These are phyloP conservation scores for Echinometra lucunter DNA, from an alignment of 53 echinoderm and acorn worm genomes.

Conservation along the genomic window DNA sequence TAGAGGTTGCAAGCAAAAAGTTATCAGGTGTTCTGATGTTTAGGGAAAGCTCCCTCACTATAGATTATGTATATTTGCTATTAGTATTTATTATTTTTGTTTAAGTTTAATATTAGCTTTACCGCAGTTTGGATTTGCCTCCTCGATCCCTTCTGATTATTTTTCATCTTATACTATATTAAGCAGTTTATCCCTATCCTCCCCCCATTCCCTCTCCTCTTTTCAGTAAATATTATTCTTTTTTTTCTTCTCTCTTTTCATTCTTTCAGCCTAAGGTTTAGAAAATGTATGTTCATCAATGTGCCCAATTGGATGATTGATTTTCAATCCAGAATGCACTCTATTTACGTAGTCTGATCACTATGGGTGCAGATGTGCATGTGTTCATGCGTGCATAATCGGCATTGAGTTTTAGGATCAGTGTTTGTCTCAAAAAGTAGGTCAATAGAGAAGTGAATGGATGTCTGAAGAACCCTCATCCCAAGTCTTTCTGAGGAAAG, in stretches of 20 bases:
- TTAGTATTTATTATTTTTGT: too few relatives aligned
- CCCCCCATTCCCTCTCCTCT: too few relatives aligned
- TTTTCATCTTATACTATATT: not conserved
- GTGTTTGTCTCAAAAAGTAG: slow-evolving; percentile 17
- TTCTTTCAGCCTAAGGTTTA: not conserved
- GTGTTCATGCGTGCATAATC: slow-evolving; percentile 47
- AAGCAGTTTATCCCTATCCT: not conserved
- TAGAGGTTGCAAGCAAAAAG: not conserved
- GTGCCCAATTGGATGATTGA: not conserved
- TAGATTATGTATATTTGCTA: too few relatives aligned
- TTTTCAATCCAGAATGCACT: not conserved
- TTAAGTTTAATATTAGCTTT: not conserved
- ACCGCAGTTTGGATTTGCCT: not conserved
- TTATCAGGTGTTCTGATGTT: not conserved
- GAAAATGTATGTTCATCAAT: too few relatives aligned
- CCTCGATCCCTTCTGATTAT: too few relatives aligned
- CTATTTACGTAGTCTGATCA: not conserved
- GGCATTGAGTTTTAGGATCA: slow-evolving; percentile 5
- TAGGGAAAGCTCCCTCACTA: not conserved
- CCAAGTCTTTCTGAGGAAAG: slow-evolving; percentile 35
- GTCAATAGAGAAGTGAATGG: slow-evolving; percentile 51
- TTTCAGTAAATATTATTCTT: not conserved
- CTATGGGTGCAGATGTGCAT: slow-evolving; percentile 18
- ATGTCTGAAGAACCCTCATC: slow-evolving; percentile 18
- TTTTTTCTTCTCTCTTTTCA: not conserved